phyloP scores from a whole-genome alignment of 2,888 invertebrate genomes.

The Schizaphis graminum region DNA sequence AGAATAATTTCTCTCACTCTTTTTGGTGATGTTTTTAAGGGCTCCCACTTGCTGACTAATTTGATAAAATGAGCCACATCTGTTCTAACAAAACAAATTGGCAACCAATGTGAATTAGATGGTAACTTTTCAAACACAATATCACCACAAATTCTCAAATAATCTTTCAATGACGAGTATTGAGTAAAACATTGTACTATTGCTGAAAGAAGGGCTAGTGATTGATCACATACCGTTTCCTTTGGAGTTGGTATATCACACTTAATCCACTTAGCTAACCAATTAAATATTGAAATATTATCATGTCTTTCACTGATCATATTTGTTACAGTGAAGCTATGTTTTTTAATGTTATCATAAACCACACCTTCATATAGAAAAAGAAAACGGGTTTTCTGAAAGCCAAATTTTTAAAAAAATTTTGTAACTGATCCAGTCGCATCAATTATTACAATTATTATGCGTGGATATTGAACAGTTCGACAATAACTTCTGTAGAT shows the following conservation, averaged over 20 bases:
- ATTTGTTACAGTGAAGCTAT: background rate
- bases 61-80: constrained; percentile 10
- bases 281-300: constrained; percentile 14
- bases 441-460: too few species aligned
- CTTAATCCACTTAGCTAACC: constrained; percentile 6
- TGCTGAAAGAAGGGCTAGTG: background rate
- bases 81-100: background rate
- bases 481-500: background rate
- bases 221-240: background rate
- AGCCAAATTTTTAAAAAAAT: background rate
- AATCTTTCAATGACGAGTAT: constrained; percentile 32
- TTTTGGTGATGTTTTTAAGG: background rate
- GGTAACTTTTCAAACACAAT: background rate
- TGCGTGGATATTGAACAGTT: background rate
- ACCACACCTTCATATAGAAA: constrained; percentile 3
- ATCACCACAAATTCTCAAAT: background rate
- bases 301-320: constrained; percentile 25
- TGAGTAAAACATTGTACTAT: constrained; percentile 21
- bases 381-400: background rate
- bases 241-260: background rate
- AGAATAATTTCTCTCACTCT: constrained; percentile 6
- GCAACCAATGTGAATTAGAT: background rate
- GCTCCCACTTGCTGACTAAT: background rate
- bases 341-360: background rate
- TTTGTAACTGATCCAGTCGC: background rate